Percentiles rank a stretch among this genome's conserved stretches.
phyloP scores from a whole-genome alignment of 2,888 invertebrate species.

The Aricia artaxerxes region DNA sequence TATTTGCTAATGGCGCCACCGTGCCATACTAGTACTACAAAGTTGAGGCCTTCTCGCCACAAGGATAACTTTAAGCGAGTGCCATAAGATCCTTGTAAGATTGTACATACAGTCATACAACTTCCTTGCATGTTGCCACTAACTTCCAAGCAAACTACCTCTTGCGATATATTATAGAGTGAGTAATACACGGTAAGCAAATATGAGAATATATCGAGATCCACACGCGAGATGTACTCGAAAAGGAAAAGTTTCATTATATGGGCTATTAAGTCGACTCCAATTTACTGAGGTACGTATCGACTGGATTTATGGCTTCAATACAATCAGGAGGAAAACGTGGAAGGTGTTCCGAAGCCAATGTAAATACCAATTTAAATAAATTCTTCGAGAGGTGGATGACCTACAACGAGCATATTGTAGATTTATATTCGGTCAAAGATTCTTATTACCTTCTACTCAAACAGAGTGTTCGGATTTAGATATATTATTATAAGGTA shows the following conservation, averaged over 20 bases:
- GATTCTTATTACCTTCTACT: neutral
- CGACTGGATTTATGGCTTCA: conserved; percentile 60
- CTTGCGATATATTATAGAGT: no score
- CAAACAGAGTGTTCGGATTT: neutral
- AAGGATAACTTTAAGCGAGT: no score
- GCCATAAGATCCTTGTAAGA: no score
- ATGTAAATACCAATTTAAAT: conserved; percentile 22
- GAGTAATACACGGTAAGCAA: neutral
- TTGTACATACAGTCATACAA: no score
- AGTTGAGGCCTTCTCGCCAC: no score
- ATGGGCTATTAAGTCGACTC: conserved; percentile 49
- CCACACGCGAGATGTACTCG: conserved; percentile 32
- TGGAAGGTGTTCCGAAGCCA: conserved; percentile 29
- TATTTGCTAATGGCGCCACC: no score
- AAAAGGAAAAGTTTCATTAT: conserved; percentile 51
- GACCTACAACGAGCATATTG: neutral
- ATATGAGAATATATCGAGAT: neutral
- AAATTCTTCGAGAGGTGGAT: neutral
- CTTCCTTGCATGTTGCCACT: no score
- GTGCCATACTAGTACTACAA: no score
- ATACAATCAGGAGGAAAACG: conserved; percentile 56
- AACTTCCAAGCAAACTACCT: no score
- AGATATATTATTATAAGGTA: no score
- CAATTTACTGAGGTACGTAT: conserved; percentile 49
- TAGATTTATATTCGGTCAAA: neutral